Conservation (phyloP, 92 coral and sea anemone genomes). For the Porites evermanni region DNA sequence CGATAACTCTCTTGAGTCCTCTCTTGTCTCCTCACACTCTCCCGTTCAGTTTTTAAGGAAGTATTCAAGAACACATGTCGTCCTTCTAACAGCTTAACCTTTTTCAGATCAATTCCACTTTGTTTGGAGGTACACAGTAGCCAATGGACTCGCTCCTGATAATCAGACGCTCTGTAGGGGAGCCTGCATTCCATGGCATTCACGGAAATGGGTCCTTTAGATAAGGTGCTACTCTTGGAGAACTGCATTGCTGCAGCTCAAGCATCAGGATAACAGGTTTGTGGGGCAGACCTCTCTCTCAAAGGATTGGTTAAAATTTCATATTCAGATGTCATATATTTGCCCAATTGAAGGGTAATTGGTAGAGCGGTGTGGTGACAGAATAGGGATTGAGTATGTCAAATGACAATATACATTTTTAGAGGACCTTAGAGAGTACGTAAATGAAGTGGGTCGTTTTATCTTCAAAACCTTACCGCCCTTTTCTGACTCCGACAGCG, state of each 20-base stretch:
- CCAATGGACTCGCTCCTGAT: background rate
- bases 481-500: slow-evolving; percentile 21
- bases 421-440: background rate
- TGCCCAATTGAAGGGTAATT: background rate
- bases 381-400: background rate
- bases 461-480: slow-evolving; percentile 5
- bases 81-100: background rate
- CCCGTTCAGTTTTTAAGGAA: background rate
- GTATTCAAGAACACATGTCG: background rate
- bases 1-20: background rate
- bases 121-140: background rate
- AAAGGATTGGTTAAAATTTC: background rate
- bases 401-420: slow-evolving; percentile 1
- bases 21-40: background rate
- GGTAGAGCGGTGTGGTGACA: slow-evolving; percentile 9
- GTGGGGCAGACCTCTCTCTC: background rate
- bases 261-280: background rate
- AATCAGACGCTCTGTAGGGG: background rate
- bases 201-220: background rate
- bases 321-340: background rate
- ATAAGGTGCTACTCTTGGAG: background rate
- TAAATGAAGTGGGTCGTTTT: background rate
- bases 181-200: background rate
- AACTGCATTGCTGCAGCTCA: background rate
- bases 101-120: slow-evolving; percentile 1